Evolutionary conservation across 1,140 invertebrate genomes (phyloP).

Genomic region (Nasonia giraulti): DNA sequence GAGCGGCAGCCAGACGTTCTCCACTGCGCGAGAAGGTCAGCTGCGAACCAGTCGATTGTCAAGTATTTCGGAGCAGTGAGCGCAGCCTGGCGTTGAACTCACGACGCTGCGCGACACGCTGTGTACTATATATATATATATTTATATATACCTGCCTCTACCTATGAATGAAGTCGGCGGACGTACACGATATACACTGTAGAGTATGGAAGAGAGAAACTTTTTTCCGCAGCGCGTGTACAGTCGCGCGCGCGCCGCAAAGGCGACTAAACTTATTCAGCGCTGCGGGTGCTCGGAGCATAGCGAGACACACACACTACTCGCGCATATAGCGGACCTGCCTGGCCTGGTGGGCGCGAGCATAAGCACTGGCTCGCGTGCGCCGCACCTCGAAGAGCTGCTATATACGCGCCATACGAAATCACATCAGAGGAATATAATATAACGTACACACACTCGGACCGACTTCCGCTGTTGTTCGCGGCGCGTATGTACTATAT

Average conservation of each 20-base stretch:
- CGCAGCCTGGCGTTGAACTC: background rate
- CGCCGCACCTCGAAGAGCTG: background rate
- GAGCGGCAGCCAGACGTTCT: background rate
- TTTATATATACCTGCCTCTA: too few relatives aligned
- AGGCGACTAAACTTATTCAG: slow-evolving; percentile 4
- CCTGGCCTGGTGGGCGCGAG: too few relatives aligned
- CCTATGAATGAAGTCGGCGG: too few relatives aligned
- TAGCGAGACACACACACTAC: background rate
- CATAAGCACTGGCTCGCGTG: too few relatives aligned
- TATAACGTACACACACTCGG: too few relatives aligned
- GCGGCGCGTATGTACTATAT: too few relatives aligned
- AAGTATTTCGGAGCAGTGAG: background rate
- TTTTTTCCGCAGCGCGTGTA: background rate
- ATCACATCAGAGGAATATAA: background rate
- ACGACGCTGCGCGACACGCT: background rate
- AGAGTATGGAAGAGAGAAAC: background rate
- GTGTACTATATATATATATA: too few relatives aligned
- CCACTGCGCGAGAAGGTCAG: background rate
- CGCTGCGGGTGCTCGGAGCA: background rate
- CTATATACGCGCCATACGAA: background rate
- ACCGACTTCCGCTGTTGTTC: too few relatives aligned
- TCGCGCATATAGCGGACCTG: background rate
- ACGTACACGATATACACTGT: background rate
- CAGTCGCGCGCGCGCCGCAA: slow-evolving; percentile 21
- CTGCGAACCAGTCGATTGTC: background rate